Evolutionary conservation across 2,113 vertebrate genomes (phyloP), one percentile per base, ranked within the genome.

Genomic region (Elgaria multicarinata): DNA sequence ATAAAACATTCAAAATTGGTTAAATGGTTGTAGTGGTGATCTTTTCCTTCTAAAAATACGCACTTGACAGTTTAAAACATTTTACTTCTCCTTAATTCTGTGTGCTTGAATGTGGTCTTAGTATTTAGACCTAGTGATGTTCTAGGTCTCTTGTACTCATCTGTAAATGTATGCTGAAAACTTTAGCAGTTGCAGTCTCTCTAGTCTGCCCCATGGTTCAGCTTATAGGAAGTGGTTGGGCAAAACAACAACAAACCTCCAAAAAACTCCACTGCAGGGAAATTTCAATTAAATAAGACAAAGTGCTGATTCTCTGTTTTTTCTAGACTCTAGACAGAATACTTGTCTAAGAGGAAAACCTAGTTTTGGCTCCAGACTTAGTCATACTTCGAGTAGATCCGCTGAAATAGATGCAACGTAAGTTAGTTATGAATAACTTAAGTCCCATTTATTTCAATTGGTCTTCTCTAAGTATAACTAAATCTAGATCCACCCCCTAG

Each of bases 1-100:
- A 67, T 87, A 46, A 50, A 82, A 69, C 71, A n/a, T 80, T 88
- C 81, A 88, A 31, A 74, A 85, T 7, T 1, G 8, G 33, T 62
- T 58, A 24, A 36, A 81, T 1, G 16, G 6, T 93, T 80, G 83
- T 31, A 79, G 85, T 66, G 66, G 77, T 83, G 66, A 84, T 93
- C 69, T 82, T 16, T 13, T 46, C 53, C 33, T 22, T 44, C 72
- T 76, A 39, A 64, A 62, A 13, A 36, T 44, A 26, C 72, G n/a
- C 16, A 20, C 74, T 12, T 55, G 3, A 16, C 6, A 85, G n/a
- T 46, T 8, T 4, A 67, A 42, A 83, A 16, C 42, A 83, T 28
- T 86, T 75, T 58, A 9, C 24, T 16, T 85, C 14, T 58, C 24
- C 46, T 55, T 85, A 26, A 36, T 20, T 26, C 33, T 36, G 33